phyloP scores from a whole-genome alignment of 2,113 vertebrate species.

The Chloroceryle aenea region DNA sequence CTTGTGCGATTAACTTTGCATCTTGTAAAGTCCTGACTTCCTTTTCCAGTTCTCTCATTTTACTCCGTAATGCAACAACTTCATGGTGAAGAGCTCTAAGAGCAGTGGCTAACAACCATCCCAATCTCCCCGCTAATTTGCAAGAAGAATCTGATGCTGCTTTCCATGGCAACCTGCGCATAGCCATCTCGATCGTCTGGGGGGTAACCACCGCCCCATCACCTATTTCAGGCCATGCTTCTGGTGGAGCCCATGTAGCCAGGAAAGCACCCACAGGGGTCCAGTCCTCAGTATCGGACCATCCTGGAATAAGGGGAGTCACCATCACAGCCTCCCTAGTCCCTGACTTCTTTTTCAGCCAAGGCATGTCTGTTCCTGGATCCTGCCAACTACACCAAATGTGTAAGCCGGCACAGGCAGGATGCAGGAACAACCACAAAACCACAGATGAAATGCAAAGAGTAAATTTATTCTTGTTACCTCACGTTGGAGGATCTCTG shows the following conservation, averaged over 20 bases:
- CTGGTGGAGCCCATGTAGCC: background rate
- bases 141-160: accelerated
- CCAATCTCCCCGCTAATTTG: background rate
- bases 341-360: background rate
- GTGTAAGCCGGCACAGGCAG: background rate
- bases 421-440: background rate
- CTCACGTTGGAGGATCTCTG: background rate
- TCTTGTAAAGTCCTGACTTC: background rate
- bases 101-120: background rate
- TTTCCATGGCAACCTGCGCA: background rate
- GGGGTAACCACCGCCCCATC: background rate
- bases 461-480: background rate
- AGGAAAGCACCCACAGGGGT: background rate
- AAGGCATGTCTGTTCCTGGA: background rate
- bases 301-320: background rate
- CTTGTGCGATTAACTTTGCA: background rate
- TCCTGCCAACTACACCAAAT: background rate
- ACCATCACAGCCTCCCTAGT: background rate
- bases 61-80: background rate
- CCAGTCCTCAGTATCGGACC: background rate
- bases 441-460: background rate
- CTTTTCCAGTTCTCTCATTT: background rate
- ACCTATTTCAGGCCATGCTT: background rate
- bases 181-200: accelerated
- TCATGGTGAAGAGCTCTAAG: background rate